Evolutionary conservation across 2,888 invertebrate species (phyloP).

Genomic region (Mystacides longicornis): DNA sequence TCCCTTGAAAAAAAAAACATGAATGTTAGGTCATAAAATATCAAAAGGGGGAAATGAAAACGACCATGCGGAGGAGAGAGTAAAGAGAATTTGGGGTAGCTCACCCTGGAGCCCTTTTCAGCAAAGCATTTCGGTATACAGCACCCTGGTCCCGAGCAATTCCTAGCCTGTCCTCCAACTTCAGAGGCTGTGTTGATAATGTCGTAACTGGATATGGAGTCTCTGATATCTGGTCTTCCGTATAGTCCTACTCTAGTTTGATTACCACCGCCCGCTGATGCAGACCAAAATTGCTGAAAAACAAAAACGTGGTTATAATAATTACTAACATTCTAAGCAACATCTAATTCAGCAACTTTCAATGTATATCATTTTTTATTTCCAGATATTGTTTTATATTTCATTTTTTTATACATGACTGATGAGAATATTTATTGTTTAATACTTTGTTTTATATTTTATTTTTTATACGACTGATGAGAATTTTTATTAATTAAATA

Average conservation of each 20-base stretch:
- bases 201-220: slow-evolving; percentile 33
- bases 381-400: too few species aligned
- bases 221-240: slow-evolving; percentile 29
- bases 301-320: too few species aligned
- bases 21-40: not conserved
- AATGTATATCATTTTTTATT: too few species aligned
- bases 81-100: slow-evolving; percentile 26
- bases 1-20: slow-evolving; percentile 46
- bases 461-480: too few species aligned
- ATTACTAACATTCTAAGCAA: too few species aligned
- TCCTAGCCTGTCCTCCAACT: slow-evolving; percentile 36
- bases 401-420: too few species aligned
- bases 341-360: too few species aligned
- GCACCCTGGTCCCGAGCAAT: slow-evolving; percentile 60
- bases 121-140: slow-evolving; percentile 84
- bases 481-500: too few species aligned
- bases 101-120: slow-evolving; percentile 75
- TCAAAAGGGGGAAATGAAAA: not conserved
- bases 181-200: slow-evolving; percentile 32
- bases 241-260: slow-evolving; percentile 22
- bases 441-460: too few species aligned
- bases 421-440: too few species aligned
- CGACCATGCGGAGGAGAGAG: not conserved
- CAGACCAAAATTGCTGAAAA: slow-evolving; percentile 37
- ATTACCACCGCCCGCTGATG: slow-evolving; percentile 27